Conservation (phyloP, 2,888 invertebrate genomes). For the Timema podura region DNA sequence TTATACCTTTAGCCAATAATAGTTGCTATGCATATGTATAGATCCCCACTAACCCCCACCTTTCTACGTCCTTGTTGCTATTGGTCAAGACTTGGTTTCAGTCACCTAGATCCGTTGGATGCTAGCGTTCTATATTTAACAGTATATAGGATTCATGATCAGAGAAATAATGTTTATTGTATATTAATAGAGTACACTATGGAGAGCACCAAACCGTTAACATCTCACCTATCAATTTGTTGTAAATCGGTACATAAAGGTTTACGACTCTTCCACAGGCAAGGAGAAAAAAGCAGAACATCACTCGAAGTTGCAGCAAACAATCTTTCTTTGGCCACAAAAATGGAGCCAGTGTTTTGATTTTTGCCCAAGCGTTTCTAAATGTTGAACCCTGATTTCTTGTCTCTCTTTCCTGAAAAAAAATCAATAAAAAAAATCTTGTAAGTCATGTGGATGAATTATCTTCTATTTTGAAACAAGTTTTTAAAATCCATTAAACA, state of each 20-base stretch:
- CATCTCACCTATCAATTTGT: constrained; percentile 79
- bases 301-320: constrained; percentile 73
- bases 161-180: no score
- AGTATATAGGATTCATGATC: no score
- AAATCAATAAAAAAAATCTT: neutral
- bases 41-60: no score
- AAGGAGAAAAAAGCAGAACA: constrained; percentile 75
- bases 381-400: constrained; percentile 61
- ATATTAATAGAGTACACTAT: no score
- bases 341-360: constrained; percentile 79
- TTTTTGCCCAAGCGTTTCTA: constrained; percentile 71
- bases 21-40: no score
- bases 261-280: constrained; percentile 80
- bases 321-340: constrained; percentile 87
- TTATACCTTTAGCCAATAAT: neutral
- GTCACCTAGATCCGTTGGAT: no score
- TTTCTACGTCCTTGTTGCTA: no score
- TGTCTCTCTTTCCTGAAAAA: constrained; percentile 20
- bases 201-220: neutral
- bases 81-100: no score
- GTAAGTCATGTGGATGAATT: no score
- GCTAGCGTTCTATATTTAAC: no score
- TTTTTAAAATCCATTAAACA: no score
- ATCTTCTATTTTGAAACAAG: no score
- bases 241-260: constrained; percentile 89